These are phyloP conservation scores for Anoplolepis gracilipes DNA, from an alignment of 1,140 invertebrate genomes.

Conservation along the genomic window DNA sequence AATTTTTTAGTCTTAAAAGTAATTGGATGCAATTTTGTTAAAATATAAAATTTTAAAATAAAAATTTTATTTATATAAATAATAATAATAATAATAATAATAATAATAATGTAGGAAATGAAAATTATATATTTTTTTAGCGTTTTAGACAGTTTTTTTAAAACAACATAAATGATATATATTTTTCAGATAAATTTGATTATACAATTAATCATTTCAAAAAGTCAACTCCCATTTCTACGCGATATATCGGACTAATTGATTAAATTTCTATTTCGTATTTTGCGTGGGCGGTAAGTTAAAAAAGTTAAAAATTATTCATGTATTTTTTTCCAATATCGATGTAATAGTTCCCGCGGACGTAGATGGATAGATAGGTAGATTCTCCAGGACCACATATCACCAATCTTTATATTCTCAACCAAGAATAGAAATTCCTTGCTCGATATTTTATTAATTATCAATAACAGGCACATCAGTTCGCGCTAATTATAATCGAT, in stretches of 20 bases:
- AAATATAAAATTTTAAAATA: no score
- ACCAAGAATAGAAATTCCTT: neutral
- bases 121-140: neutral
- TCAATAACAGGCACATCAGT: constrained; percentile 66
- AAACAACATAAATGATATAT: no score
- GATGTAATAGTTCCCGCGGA: neutral
- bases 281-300: neutral
- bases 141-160: no score
- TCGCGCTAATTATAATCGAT: constrained; percentile 34
- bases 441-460: constrained; percentile 30
- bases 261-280: neutral
- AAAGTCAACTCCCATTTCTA: neutral
- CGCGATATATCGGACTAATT: neutral
- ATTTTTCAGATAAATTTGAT: neutral
- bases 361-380: neutral
- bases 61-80: constrained; percentile 23
- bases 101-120: constrained; percentile 6
- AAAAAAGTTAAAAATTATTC: constrained; percentile 11
- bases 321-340: neutral
- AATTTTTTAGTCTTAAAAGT: no score
- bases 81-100: constrained; percentile 32
- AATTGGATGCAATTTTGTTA: constrained; percentile 1
- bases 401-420: neutral
- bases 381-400: neutral
- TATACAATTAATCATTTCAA: neutral